Evolutionary conservation across 2,113 vertebrate genomes (phyloP).

Genomic region (Sander vitreus): DNA sequence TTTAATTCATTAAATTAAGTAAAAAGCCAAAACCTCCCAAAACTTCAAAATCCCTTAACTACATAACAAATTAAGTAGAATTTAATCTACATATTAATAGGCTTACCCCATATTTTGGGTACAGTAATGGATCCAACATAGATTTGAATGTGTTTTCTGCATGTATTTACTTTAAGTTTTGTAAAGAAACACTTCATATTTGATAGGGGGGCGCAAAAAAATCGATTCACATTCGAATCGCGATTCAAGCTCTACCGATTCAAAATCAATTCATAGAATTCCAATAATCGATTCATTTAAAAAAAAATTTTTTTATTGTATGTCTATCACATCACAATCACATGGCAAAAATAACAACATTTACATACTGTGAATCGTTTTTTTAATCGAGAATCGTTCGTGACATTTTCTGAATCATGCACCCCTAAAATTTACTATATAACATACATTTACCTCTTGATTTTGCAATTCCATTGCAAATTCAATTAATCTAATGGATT

Average conservation of each 20-base stretch:
- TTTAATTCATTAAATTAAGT: background rate
- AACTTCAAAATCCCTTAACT: background rate
- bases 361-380: too few species aligned
- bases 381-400: too few species aligned
- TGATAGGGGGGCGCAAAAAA: too few species aligned
- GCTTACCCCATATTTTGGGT: background rate
- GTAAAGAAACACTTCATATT: background rate
- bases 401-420: too few species aligned
- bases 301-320: too few species aligned
- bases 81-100: background rate
- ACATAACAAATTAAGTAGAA: background rate
- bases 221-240: too few species aligned
- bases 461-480: background rate
- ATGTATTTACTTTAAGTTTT: background rate
- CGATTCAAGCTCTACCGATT: too few species aligned
- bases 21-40: background rate
- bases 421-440: too few species aligned
- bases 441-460: background rate
- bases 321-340: too few species aligned
- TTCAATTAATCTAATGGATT: background rate
- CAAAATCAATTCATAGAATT: too few species aligned
- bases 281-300: too few species aligned
- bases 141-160: background rate
- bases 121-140: background rate
- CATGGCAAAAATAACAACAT: too few species aligned